Evolutionary conservation across 2,113 vertebrate genomes (phyloP), one percentile per base, ranked within the genome.

Genomic region (Nasalis larvatus): DNA sequence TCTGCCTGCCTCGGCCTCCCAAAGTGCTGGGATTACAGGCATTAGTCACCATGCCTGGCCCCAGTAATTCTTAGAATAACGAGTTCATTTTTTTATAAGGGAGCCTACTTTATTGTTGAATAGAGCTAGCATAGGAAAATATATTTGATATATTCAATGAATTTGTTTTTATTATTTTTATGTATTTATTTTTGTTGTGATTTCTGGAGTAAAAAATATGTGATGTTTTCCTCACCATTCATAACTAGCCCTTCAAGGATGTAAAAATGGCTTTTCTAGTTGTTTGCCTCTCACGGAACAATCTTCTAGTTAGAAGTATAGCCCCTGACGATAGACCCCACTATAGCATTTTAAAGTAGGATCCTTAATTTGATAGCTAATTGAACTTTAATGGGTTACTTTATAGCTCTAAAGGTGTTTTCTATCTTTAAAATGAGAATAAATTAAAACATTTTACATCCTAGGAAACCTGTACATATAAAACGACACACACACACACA

Each of bases 1-100:
- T 54, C 52, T 2, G 6, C 0, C 52, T 0, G 0, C 18, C 52
- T 54, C 52, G 0, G 18, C 6, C 52, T 54, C 18, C 18, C 52
- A 54, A 54, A 54, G 52, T 2, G 52, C 52, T 54, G 52, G 18
- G 52, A 54, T 54, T 54, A 20, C 18, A 54, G 52, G 52, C 52
- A 54, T 54, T 54, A 54, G 52, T 18, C 52, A 54, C 6, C 52
- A 54, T 54, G 18, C 52, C 6, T 54, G 52, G 18, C 52, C 1
- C 52, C 49, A 82, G 69, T 66, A 30, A n/a, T 35, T 74, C 23
- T 4, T 66, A 78, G 11, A 42, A 23, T 42, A 80, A 94, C 49
- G 4, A 17, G 0, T 87, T 80, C 3, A n/a, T 56, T 78, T 25
- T 13, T 82, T 74, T 81, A 25, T 40, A 40, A 42, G 17, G 16